Evolutionary conservation across 2,888 invertebrate species (phyloP), one percentile per base, ranked within the genome.

Genomic region (Lasioglossum pauxillum): DNA sequence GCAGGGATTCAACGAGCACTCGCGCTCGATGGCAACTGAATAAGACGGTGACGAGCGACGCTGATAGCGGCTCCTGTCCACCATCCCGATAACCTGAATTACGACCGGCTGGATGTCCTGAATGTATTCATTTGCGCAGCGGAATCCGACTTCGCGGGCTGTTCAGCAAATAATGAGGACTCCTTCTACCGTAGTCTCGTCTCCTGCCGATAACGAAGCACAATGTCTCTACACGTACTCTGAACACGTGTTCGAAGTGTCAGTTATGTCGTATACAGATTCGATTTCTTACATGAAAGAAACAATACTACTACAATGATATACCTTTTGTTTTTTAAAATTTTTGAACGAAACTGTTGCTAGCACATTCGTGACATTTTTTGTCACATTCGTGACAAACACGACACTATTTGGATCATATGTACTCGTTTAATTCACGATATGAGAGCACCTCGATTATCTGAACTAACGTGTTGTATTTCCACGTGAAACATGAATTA

Each of bases 1-100:
- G 73, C 87, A 67, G 69, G 41, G 69, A 72, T 85, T 87, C 87
- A 76, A 83, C 81, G 72, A 67, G 79, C 35, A 46, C 74, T 74
- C 73, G 85, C 41, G 69, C 67, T 10, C 41, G 67, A 75, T 74
- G 77, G 71, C 74, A 73, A 75, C 75, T 41, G 72, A 57, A 78
- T 71, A 82, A 80, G 85, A 75, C 38, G 64, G 46, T 67, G 67
- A 46, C 53, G 64, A 49, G 72, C 41, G 41, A 35, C 67, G 67
- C 67, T 35, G 67, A 44, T 44, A 49, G n/a, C 35, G 64, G 31
- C 73, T 74, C 53, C 67, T 77, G 44, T 79, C 72, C 38, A 57
- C 53, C 72, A 53, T 31, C 46, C 57, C 57, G 74, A 44, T 79
- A 57, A 69, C 67, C 67, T 67, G 67, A 67, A 67, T 67, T 67